Percentiles rank a stretch among this genome's conserved stretches.
phyloP scores from a whole-genome alignment of 1,140 invertebrate species.

The Drosophila nigromelanica region DNA sequence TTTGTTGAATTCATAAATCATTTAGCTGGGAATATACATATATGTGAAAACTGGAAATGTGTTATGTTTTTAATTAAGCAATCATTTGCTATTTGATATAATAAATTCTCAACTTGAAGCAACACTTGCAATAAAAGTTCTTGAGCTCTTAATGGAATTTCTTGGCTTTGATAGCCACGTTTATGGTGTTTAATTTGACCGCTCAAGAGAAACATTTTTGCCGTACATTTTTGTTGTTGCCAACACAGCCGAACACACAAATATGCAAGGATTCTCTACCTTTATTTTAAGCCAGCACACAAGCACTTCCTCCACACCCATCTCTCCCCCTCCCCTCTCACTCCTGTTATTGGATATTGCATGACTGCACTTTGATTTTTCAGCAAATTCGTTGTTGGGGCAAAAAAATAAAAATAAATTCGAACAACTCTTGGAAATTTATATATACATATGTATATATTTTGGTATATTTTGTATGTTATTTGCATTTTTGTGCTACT shows the following conservation, averaged over 20 bases:
- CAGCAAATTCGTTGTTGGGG: conserved; percentile 22
- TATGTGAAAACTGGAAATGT: too few relatives aligned
- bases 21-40: too few relatives aligned
- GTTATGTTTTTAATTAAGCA: too few relatives aligned
- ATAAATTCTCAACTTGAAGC: too few relatives aligned
- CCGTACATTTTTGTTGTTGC: background rate
- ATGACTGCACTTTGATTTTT: conserved; percentile 24
- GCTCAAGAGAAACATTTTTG: background rate
- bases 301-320: background rate
- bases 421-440: background rate
- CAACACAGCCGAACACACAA: background rate
- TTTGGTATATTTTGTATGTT: background rate
- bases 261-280: conserved; percentile 3
- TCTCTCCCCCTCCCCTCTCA: background rate
- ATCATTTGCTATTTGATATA: too few relatives aligned
- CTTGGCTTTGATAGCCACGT: background rate
- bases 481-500: background rate
- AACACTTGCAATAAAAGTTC: too few relatives aligned
- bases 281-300: conserved; percentile 6
- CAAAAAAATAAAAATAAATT: background rate
- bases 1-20: too few relatives aligned
- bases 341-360: conserved; percentile 12
- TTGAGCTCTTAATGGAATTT: background rate
- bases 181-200: conserved; percentile 4
- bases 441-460: background rate